Evolutionary conservation across 2,888 invertebrate genomes (phyloP).

Genomic region (Hecatera dysodea): DNA sequence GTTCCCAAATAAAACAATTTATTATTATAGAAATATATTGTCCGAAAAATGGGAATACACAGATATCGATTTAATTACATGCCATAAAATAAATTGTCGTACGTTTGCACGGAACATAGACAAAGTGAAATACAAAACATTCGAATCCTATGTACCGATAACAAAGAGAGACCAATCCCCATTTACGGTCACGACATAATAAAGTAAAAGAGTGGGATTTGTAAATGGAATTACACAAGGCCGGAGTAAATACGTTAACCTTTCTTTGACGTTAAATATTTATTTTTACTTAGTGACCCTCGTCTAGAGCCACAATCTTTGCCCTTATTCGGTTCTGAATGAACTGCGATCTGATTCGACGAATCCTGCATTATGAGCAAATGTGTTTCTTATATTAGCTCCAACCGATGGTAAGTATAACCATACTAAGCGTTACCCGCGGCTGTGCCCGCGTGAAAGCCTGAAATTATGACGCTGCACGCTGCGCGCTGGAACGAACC

Average conservation of each 20-base stretch:
- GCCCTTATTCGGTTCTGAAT: conserved; percentile 33
- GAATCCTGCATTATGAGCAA: conserved; percentile 32
- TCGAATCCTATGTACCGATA: conserved; percentile 8
- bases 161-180: conserved; percentile 43
- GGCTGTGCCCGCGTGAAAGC: not conserved
- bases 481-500: too few species aligned
- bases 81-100: conserved; percentile 34
- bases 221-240: conserved; percentile 56
- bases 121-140: conserved; percentile 45
- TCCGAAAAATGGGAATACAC: too few species aligned
- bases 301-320: conserved; percentile 50
- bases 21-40: too few species aligned
- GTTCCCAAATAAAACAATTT: too few species aligned
- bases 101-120: conserved; percentile 11
- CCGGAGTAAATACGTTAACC: conserved; percentile 47
- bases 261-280: conserved; percentile 58
- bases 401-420: not conserved
- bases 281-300: conserved; percentile 64
- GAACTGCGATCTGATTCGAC: conserved; percentile 59
- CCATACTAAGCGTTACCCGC: not conserved
- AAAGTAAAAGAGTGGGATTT: conserved; percentile 56
- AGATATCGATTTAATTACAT: too few species aligned
- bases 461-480: too few species aligned
- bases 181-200: conserved; percentile 54
- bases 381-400: conserved; percentile 32